Conservation (phyloP, 2,888 invertebrate genomes). For the Scaptomyza flava region DNA sequence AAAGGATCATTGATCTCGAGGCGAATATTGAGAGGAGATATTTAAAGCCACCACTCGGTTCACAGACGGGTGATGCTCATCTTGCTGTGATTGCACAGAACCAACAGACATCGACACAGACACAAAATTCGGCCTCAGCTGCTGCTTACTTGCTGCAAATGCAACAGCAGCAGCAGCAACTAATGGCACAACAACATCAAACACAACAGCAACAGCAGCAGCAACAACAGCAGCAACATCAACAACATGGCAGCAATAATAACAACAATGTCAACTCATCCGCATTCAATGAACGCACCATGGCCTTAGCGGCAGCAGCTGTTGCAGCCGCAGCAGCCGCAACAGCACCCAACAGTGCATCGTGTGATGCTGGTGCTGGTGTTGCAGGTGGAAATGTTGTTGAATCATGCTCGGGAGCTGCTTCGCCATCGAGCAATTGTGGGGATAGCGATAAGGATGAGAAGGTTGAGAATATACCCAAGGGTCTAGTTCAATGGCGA, state of each 20-base stretch:
- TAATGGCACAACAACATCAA: slow-evolving; percentile 71
- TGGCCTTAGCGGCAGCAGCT: slow-evolving; percentile 80
- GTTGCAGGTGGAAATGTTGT: slow-evolving; percentile 47
- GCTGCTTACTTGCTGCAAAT: slow-evolving; percentile 81
- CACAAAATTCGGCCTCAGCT: slow-evolving; percentile 84
- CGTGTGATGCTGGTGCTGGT: slow-evolving; percentile 19
- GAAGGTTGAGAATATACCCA: slow-evolving; percentile 83
- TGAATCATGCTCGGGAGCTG: slow-evolving; percentile 79
- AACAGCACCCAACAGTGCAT: slow-evolving; percentile 32
- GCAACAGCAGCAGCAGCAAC: slow-evolving; percentile 76
- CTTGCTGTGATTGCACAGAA: slow-evolving; percentile 86
- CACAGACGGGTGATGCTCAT: slow-evolving; percentile 87
- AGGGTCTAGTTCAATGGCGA: slow-evolving; percentile 93
- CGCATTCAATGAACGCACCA: slow-evolving; percentile 78
- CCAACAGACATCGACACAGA: slow-evolving; percentile 83
- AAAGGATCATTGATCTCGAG: slow-evolving; percentile 92
- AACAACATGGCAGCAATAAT: slow-evolving; percentile 39
- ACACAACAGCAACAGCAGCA: slow-evolving; percentile 68
- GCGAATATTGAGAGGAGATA: slow-evolving; percentile 96
- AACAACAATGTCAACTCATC: slow-evolving; percentile 68
- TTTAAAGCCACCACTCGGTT: slow-evolving; percentile 93
- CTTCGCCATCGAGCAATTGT: slow-evolving; percentile 83
- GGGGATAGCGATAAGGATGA: slow-evolving; percentile 84
- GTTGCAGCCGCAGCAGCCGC: slow-evolving; percentile 52
- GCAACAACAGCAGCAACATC: slow-evolving; percentile 57